A percentile compares a stretch with the other conserved stretches of the same genome.
Evolutionary conservation across 2,888 invertebrate genomes (phyloP).

Genomic region (Tuta absoluta): DNA sequence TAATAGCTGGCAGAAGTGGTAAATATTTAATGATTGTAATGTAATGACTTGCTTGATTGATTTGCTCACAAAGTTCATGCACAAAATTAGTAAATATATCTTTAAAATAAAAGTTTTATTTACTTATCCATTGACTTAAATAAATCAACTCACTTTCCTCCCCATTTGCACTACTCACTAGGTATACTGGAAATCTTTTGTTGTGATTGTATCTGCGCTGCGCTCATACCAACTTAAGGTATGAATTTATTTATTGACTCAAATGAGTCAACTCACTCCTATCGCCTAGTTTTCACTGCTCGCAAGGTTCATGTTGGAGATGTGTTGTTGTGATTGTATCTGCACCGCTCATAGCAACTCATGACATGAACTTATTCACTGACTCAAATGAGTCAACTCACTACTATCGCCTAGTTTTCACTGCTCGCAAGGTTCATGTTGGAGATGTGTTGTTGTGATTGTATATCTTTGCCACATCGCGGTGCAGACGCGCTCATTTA

Average conservation of each 20-base stretch:
- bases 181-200: no score
- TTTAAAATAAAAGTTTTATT: no score
- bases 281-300: not conserved
- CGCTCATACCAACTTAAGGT: no score
- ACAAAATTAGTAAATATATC: no score
- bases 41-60: no score
- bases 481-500: conserved; percentile 62
- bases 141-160: no score
- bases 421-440: conserved; percentile 21
- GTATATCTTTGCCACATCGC: conserved; percentile 50
- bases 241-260: not conserved
- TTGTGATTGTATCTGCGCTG: no score
- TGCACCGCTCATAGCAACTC: conserved; percentile 40
- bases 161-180: no score
- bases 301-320: conserved; percentile 23
- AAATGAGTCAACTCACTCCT: conserved; percentile 11
- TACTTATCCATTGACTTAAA: no score
- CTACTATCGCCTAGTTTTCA: not conserved
- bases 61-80: no score
- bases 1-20: no score
- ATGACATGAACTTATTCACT: not conserved
- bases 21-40: no score
- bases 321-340: conserved; percentile 45
- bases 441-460: conserved; percentile 38
- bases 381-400: conserved; percentile 14